phyloP scores from a whole-genome alignment of 2,113 vertebrate species.

The Gopherus flavomarginatus region DNA sequence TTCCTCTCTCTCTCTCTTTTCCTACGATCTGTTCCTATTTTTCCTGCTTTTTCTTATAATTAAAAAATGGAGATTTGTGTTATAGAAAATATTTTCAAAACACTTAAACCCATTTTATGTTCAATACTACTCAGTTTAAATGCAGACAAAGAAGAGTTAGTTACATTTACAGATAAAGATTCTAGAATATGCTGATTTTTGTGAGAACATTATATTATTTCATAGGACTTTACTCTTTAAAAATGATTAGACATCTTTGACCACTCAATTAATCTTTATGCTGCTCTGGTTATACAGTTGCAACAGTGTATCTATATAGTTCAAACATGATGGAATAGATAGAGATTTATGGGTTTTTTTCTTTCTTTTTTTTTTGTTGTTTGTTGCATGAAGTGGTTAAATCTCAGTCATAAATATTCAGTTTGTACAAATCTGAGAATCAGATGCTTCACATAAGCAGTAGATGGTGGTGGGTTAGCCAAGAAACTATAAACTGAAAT shows the following conservation, averaged over 20 bases:
- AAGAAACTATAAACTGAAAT: conserved; percentile 81
- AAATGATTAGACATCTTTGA: neutral
- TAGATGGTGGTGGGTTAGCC: conserved; percentile 77
- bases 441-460: conserved; percentile 83
- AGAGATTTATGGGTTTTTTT: conserved; percentile 5
- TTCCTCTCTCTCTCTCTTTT: neutral
- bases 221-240: conserved; percentile 52
- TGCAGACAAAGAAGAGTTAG: conserved; percentile 83
- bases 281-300: conserved; percentile 25
- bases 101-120: conserved; percentile 38
- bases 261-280: neutral
- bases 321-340: neutral
- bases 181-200: conserved; percentile 47
- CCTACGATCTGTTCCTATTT: neutral
- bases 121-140: conserved; percentile 67
- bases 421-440: conserved; percentile 81
- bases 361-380: neutral
- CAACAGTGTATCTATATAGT: neutral
- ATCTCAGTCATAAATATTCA: conserved; percentile 82
- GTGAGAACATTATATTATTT: conserved; percentile 33
- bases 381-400: conserved; percentile 77
- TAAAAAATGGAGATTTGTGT: neutral
- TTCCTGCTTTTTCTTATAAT: neutral
- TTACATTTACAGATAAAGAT: conserved; percentile 65
- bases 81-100: neutral